Evolutionary conservation across 2,113 vertebrate genomes (phyloP), one percentile per base, ranked within the genome.

Genomic region (Garra rufa): DNA sequence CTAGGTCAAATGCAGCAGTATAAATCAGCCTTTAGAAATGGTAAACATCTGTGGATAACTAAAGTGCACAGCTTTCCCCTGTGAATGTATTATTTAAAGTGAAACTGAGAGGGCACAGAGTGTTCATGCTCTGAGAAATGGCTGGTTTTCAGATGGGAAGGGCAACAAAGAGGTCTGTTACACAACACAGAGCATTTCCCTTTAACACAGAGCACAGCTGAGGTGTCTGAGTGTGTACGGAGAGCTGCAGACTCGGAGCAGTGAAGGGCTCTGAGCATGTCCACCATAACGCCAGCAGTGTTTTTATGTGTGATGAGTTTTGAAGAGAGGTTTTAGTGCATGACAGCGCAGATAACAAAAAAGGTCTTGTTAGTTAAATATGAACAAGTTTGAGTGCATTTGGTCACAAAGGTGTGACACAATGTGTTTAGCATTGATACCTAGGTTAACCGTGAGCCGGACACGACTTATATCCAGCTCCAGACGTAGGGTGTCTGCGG

Each of bases 371-470:
- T 44, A 30, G 30, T 30, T 38, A 67, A 0, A 26, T 13, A 57
- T n/a, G 52, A 57, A 21, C 50, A 55, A 59, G 30, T 38, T 10
- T 67, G 30, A 11, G 34, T 69, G 10, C 9, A 38, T 69, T 69
- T 38, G 69, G 30, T 30, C 30, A 57, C 28, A 41, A n/a, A n/a
- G 44, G n/a, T 76, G 26, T n/a, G 76, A 55, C 48, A 24, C 74
- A 11, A 48, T 57, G 41, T 38, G 61, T 71, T 50, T n/a, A 34
- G 57, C 9, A 38, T 15, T 55, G 87, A 95, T 99, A 99, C 98
- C 98, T 98, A 99, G 94, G 87, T 99, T 99, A 93, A 99, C 97
- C 88, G 97, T 99, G 89, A 99, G 95, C 71, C 98, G 97, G 89
- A 99, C 97, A 2, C 96, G 96, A 70, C 97, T 97, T 17, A 96